Base-by-base conservation (phyloP, 2,113 vertebrate species). In the Gallinago undulata region DNA sequence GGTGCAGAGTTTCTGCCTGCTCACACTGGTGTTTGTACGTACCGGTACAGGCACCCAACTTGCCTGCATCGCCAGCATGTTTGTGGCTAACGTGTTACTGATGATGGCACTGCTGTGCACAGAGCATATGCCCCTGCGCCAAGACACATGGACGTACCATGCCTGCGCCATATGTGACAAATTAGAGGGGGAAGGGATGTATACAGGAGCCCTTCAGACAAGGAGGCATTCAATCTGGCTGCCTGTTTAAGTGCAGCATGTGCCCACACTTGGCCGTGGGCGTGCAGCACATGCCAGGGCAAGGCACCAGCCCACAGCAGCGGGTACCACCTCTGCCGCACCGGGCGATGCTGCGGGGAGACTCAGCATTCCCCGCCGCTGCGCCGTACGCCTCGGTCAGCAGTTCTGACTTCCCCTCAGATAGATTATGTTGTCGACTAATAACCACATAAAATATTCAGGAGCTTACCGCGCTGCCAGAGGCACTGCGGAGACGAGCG, bases 371-470 rank as follows among this genome's bases (percentile, higher is more conserved):
- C 63, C 68, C 86, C 5, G 10, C 53, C 6, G 3, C 69, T 9
- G 5, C 27, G 62, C 91, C 50, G 11, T 43, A 50, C 27, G 11
- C 91, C 74, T 79, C 18, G 81, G 88, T 95, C 96, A 96, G 97
- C 96, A 85, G 8, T 96, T 95, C 94, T 95, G 69, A 72, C 85
- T 92, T 85, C 86, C 63, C 84, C 93, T 92, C 73, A 82, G 78
- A 95, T 73, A 89, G 92, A 97, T 81, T 25, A 41, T 89, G 93
- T 66, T 85, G 87, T 91, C 77, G 47, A 72, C 84, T 93, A 95
- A 95, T 90, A 96, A 94, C 90, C 82, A 59, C 90, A 97, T 97
- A 53, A 97, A 97, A 97, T 94, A 96, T 97, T 96, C 95, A 97
- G 90, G 91, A 96, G 93, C 74, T 91, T 68, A 60, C 82, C 3